Percentiles rank a stretch among this genome's conserved stretches.
phyloP scores from a whole-genome alignment of 2,113 vertebrate genomes.

The Arvicanthis niloticus region DNA sequence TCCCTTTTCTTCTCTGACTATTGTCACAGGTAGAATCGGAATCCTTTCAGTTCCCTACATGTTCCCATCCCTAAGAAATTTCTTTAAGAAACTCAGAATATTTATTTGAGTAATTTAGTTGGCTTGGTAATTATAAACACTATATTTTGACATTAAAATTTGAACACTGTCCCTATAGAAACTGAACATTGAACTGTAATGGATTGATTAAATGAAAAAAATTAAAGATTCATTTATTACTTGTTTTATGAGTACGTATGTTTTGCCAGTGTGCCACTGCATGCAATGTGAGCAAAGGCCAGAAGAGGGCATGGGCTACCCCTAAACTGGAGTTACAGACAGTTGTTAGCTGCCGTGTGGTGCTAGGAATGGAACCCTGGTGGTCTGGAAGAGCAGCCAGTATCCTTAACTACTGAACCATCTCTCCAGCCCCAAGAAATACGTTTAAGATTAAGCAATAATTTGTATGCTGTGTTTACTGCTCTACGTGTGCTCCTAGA shows the following conservation, averaged over 20 bases:
- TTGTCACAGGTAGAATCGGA: neutral
- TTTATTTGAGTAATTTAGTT: slow-evolving; percentile 7
- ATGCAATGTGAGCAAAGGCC: neutral
- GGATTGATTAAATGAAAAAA: neutral
- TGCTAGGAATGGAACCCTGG: neutral
- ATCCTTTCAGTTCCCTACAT: neutral
- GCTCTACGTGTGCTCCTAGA: neutral
- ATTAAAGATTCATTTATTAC: neutral
- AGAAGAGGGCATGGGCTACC: neutral
- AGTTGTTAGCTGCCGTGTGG: neutral
- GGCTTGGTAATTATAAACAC: neutral
- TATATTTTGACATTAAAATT: slow-evolving; percentile 25
- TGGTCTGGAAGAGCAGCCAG: neutral
- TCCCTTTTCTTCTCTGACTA: neutral
- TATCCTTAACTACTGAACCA: neutral
- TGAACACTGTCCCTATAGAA: neutral
- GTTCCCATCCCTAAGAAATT: neutral
- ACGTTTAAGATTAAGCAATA: slow-evolving; percentile 33
- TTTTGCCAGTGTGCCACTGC: neutral
- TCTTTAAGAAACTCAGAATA: neutral
- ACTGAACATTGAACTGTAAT: neutral
- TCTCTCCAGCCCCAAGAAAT: neutral
- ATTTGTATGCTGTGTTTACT: slow-evolving; percentile 28
- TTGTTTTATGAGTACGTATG: neutral
- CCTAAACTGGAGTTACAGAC: neutral